A percentile compares a stretch with the other conserved stretches of the same genome.
phyloP scores from a whole-genome alignment of 2,113 vertebrate genomes.

The Myanophis thanlyinensis region DNA sequence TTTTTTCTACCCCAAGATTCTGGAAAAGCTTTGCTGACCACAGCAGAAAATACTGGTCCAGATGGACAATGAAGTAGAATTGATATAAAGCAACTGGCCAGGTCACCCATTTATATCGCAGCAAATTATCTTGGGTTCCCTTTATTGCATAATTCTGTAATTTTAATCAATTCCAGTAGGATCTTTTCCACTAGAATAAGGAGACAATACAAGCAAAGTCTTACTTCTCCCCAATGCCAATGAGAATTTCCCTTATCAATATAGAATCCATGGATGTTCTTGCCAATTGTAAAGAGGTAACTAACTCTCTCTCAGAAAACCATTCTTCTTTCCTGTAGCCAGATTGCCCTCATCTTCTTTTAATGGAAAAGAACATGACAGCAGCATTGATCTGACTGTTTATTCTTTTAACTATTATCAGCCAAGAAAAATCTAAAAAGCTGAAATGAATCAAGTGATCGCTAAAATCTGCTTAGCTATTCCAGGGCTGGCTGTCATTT shows the following conservation, averaged over 20 bases:
- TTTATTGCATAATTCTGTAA: not conserved
- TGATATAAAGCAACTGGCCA: not conserved
- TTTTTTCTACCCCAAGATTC: not conserved
- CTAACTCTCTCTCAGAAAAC: slow-evolving; percentile 24
- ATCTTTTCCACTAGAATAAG: slow-evolving; percentile 11
- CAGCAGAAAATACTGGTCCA: not conserved
- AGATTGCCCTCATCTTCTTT: slow-evolving; percentile 3
- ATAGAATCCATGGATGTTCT: slow-evolving; percentile 13
- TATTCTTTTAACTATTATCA: slow-evolving; percentile 1
- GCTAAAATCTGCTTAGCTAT: slow-evolving; percentile 29
- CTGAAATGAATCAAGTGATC: slow-evolving; percentile 36
- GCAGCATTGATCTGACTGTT: not conserved
- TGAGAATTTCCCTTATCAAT: not conserved
- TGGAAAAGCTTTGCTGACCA: not conserved
- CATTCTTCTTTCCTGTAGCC: slow-evolving; percentile 13
- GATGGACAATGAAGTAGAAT: no score
- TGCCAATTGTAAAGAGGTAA: slow-evolving; percentile 38
- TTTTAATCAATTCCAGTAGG: slow-evolving; percentile 4
- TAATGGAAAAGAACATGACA: slow-evolving; percentile 27
- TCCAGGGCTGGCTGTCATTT: slow-evolving; percentile 46
- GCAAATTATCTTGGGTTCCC: not conserved
- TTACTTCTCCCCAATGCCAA: not conserved
- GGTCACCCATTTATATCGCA: not conserved
- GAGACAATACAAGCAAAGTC: slow-evolving; percentile 5
- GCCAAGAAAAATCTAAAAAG: slow-evolving; percentile 38